These are phyloP conservation scores for Sitophilus oryzae DNA, from an alignment of 1,140 invertebrate species.

Conservation along the genomic window DNA sequence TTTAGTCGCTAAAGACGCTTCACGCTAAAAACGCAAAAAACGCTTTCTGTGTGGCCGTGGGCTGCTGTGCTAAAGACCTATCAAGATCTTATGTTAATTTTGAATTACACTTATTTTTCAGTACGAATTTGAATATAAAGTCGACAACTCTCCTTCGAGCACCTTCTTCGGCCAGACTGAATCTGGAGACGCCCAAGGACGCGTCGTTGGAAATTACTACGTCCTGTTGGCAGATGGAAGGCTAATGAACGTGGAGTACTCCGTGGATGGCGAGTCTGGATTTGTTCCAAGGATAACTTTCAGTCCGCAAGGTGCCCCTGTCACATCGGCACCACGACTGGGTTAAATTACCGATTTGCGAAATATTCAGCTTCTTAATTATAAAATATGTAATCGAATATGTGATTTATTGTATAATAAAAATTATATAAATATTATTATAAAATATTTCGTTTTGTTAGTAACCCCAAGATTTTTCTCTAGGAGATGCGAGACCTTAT, in stretches of 20 bases:
- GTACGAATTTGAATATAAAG: slow-evolving; percentile 66
- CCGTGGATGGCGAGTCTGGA: slow-evolving; percentile 60
- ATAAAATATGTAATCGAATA: no score
- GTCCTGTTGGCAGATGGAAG: slow-evolving; percentile 61
- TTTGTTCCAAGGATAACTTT: slow-evolving; percentile 62
- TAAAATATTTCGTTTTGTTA: no score
- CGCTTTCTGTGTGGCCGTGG: no score
- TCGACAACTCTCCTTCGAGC: slow-evolving; percentile 60
- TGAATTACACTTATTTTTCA: slow-evolving; percentile 46
- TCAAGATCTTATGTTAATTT: no score
- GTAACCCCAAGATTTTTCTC: no score
- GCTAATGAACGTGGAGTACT: slow-evolving; percentile 63
- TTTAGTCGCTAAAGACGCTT: no score
- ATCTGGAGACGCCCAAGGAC: slow-evolving; percentile 54
- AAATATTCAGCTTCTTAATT: no score
- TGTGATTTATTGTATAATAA: no score
- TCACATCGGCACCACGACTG: slow-evolving; percentile 9
- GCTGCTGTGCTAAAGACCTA: no score
- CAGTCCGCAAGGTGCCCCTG: slow-evolving; percentile 17
- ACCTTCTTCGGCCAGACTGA: slow-evolving; percentile 62
- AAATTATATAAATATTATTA: no score
- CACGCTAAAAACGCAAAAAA: no score
- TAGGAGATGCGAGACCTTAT: no score
- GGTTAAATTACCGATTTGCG: background rate
- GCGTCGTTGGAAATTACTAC: slow-evolving; percentile 56